Base-by-base conservation (phyloP, 2,888 invertebrate genomes). In the Ecliptopera silaceata region DNA sequence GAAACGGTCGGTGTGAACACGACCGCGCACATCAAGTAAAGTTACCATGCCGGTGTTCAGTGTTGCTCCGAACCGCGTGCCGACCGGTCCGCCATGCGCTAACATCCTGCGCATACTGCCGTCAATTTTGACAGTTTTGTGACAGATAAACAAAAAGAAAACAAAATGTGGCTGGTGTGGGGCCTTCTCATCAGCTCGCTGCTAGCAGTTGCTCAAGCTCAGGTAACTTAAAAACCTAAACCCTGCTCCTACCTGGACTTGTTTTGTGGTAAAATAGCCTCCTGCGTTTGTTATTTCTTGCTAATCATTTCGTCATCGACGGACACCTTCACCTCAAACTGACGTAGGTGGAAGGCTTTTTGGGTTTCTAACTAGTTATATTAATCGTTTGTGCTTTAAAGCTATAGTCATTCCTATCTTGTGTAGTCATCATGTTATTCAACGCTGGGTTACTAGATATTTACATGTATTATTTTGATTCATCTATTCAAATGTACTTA, bases 11-110 rank as follows among this genome's bases (percentile, higher is more conserved):
- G 69, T 87, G 83, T 89, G 82, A 73, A 81, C 85, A 66, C 82
- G 61, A 68, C 83, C 84, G 72, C 67, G 73, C 71, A 73, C 89
- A 72, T 86, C 90, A 89, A 88, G 87, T 89, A 87, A 88, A 88
- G 81, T 86, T 84, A 77, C 82, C 85, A 70, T 74, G 71, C 65
- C 71, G 68, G 66, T 65, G 71, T 66, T 61, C 89, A 90, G 90
- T 91, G 84, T 82, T 75, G 80, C 80, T 82, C 72, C 75, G 80
- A 74, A 74, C 77, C 82, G 84, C 86, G 83, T 76, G 56, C 74
- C 72, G 81, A 79, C 73, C 82, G 82, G 82, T 79, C 79, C 82
- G 81, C 79, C 75, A 89, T 88, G 81, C 82, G 77, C 75, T 88
- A 74, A 86, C 75, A 72, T 63, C 66, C 57, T 64, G 60, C 69